Evolutionary conservation across 2,113 vertebrate genomes (phyloP).

Genomic region (Halichoeres trimaculatus): DNA sequence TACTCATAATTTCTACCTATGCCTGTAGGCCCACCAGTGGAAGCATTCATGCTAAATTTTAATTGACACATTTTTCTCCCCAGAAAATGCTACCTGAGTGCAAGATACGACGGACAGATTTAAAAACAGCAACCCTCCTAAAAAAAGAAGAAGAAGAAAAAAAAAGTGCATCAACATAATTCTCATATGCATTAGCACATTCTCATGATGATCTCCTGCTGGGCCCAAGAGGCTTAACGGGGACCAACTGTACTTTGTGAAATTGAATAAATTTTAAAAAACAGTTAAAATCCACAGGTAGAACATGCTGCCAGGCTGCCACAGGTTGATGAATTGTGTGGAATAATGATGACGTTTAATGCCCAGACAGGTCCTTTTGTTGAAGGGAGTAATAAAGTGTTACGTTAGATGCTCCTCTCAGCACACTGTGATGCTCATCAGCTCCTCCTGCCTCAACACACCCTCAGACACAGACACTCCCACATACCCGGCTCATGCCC

Average conservation of each 20-base stretch:
- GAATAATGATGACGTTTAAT: constrained; percentile 68
- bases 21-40: not conserved
- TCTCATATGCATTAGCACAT: constrained; percentile 44
- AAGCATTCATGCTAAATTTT: constrained; percentile 32
- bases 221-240: constrained; percentile 60
- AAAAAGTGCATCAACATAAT: constrained; percentile 43
- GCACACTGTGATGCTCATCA: constrained; percentile 37
- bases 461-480: not conserved
- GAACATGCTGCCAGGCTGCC: not conserved
- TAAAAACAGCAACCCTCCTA: constrained; percentile 31
- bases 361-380: constrained; percentile 60
- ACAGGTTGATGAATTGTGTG: constrained; percentile 47
- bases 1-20: no score
- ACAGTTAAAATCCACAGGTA: constrained; percentile 5
- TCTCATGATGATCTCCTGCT: constrained; percentile 55
- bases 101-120: constrained; percentile 32
- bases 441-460: constrained; percentile 29
- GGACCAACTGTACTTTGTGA: constrained; percentile 55
- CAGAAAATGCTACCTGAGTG: constrained; percentile 22
- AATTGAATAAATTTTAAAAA: constrained; percentile 51
- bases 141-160: constrained; percentile 30
- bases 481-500: constrained; percentile 38
- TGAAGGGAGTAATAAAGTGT: constrained; percentile 32
- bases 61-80: constrained; percentile 24
- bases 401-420: constrained; percentile 55